Conservation (phyloP, 2,888 invertebrate species). For the Diadegma fenestrale region DNA sequence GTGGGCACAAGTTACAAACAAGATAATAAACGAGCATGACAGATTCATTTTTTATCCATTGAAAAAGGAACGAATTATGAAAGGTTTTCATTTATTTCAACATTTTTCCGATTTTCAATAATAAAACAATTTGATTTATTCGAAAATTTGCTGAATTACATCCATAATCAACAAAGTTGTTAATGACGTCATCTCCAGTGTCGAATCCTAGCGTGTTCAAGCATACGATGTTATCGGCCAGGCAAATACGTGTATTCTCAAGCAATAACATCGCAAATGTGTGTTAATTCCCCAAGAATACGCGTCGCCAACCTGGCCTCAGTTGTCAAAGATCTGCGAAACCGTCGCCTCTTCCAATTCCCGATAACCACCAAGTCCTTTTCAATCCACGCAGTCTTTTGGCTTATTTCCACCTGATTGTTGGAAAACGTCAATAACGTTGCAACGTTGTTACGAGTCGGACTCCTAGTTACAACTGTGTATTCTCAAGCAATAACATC, state of each 20-base stretch:
- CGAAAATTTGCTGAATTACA: background rate
- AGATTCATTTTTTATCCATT: no score
- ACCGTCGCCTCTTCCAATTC: background rate
- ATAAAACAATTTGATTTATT: background rate
- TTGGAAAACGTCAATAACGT: constrained; percentile 5
- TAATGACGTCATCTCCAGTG: background rate
- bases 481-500: constrained; percentile 99
- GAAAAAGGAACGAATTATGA: no score
- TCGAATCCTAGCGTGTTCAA: background rate
- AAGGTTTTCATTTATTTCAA: no score
- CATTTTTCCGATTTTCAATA: no score
- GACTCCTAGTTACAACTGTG: constrained; percentile 86
- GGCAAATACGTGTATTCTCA: constrained; percentile 99
- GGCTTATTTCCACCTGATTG: background rate
- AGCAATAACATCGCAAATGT: constrained; percentile 98
- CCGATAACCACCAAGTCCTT: background rate
- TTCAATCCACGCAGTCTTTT: background rate
- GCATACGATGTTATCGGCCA: constrained; percentile 88
- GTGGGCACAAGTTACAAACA: no score
- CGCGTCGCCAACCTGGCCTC: constrained; percentile 94
- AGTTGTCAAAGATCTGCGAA: constrained; percentile 22
- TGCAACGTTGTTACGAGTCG: constrained; percentile 53
- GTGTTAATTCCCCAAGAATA: constrained; percentile 99
- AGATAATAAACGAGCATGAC: no score
- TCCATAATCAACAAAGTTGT: background rate